Evolutionary conservation across 2,797 vertebrate genomes (phyloP).

Genomic region (Sebastes hopkinsi): DNA sequence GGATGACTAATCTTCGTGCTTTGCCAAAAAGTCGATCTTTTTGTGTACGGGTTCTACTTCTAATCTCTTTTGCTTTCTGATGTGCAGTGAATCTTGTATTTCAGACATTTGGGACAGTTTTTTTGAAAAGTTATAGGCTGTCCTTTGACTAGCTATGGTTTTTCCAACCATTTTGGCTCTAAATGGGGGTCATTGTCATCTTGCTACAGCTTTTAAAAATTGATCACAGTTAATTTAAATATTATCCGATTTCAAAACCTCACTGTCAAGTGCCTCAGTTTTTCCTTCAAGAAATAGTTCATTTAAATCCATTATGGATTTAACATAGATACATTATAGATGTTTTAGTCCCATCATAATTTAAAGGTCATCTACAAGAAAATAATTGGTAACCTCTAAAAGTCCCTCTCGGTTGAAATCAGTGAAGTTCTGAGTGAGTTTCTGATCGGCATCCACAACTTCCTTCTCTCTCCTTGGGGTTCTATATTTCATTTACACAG

Average conservation of each 20-base stretch:
- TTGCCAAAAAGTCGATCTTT: not conserved
- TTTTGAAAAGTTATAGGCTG: not conserved
- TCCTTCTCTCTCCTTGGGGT: constrained; percentile 5
- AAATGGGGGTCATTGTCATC: not conserved
- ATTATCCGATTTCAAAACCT: not conserved
- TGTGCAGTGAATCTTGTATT: not conserved
- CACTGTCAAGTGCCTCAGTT: constrained; percentile 18
- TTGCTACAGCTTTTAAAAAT: not conserved
- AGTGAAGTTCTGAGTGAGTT: not conserved
- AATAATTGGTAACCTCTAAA: not conserved
- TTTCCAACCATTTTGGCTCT: not conserved
- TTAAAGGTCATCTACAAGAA: constrained; percentile 20
- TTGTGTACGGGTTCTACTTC: not conserved
- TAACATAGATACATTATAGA: constrained; percentile 32
- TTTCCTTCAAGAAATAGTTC: not conserved
- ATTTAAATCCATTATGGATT: constrained; percentile 15
- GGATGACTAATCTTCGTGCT: not conserved
- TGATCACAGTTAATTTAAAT: not conserved
- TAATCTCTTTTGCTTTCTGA: not conserved
- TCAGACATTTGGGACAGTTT: not conserved
- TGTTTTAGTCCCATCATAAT: constrained; percentile 9
- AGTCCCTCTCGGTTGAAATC: not conserved
- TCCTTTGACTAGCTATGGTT: not conserved
- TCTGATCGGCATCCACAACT: constrained; percentile 9
- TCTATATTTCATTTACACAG: constrained; percentile 4